These are phyloP conservation scores for Tethya wilhelma DNA, from an alignment of 37 sponge, comb jelly and placozoan genomes.

Conservation along the genomic window DNA sequence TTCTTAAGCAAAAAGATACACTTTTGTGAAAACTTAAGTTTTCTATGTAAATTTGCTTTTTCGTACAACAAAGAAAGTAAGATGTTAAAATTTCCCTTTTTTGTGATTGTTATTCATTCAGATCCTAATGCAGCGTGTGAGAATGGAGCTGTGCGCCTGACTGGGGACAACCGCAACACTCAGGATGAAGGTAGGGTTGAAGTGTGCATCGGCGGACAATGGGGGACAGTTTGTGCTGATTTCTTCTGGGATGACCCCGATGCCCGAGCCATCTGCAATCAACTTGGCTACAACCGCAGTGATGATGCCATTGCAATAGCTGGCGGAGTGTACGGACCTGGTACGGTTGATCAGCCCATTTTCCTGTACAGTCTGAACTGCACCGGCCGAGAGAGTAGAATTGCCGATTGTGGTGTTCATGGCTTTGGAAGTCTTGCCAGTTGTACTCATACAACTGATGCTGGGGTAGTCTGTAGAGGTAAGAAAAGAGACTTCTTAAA, in stretches of 20 bases:
- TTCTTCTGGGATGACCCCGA: constrained; percentile 17
- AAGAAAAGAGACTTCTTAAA: no score
- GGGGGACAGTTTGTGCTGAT: constrained; percentile 48
- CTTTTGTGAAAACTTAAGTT: no score
- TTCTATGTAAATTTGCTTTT: no score
- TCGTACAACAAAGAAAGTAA: neutral
- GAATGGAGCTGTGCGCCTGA: constrained; percentile 19
- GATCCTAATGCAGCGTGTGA: constrained; percentile 13
- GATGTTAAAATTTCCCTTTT: neutral
- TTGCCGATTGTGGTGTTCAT: constrained; percentile 18
- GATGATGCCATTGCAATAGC: neutral
- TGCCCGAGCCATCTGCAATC: constrained; percentile 38
- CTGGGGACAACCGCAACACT: neutral
- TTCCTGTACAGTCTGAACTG: constrained; percentile 33
- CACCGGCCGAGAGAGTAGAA: constrained; percentile 31
- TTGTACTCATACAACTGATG: constrained; percentile 43
- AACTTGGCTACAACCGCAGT: constrained; percentile 14
- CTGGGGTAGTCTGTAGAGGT: constrained; percentile 52
- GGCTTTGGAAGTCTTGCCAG: neutral
- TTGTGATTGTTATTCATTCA: constrained; percentile 1
- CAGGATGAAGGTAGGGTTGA: constrained; percentile 19
- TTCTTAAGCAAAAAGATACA: neutral
- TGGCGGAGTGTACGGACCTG: neutral
- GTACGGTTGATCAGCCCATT: constrained; percentile 23
- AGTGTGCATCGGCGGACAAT: constrained; percentile 16